A percentile compares a stretch with the other conserved stretches of the same genome.
These are phyloP conservation scores for Nymphicus hollandicus DNA, from an alignment of 2,113 vertebrate species.

Conservation along the genomic window DNA sequence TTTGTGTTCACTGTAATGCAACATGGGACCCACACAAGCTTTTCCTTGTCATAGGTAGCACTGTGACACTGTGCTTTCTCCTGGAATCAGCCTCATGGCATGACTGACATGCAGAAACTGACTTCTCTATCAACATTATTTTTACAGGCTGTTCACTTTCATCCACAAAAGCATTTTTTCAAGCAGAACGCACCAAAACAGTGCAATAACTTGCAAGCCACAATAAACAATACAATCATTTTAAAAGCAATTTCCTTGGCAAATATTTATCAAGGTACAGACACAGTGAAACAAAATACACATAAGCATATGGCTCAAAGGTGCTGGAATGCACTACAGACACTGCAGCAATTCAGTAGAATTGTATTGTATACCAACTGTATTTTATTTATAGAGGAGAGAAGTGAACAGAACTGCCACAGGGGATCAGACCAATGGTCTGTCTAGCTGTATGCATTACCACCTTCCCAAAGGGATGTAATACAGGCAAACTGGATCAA, in stretches of 20 bases:
- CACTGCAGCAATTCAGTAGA: not conserved
- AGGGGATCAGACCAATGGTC: not conserved
- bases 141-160: not conserved
- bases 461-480: not conserved
- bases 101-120: not conserved
- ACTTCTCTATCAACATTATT: not conserved
- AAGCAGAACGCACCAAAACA: not conserved
- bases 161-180: not conserved
- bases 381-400: not conserved
- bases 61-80: not conserved
- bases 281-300: not conserved
- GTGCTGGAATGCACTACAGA: not conserved
- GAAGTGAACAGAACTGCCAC: not conserved
- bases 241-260: not conserved
- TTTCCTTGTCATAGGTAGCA: not conserved
- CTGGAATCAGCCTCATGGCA: not conserved
- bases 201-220: not conserved
- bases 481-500: not conserved
- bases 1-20: not conserved
- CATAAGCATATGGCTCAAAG: not conserved
- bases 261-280: not conserved
- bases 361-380: not conserved
- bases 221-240: not conserved
- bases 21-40: not conserved
- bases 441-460: not conserved